Conservation (phyloP, 2,888 invertebrate genomes). For the Atethmia centrago region DNA sequence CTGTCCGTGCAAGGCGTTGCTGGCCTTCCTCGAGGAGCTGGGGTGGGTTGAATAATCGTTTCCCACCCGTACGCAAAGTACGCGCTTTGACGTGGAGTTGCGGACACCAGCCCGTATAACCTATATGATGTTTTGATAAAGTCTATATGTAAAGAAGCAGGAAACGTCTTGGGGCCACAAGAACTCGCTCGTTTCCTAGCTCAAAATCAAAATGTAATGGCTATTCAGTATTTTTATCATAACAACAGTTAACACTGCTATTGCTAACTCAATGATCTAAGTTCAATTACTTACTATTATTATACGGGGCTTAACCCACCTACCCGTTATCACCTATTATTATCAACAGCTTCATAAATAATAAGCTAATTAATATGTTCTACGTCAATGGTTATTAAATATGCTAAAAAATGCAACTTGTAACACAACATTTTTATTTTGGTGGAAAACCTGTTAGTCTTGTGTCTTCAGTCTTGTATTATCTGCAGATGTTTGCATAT, state of each 20-base stretch:
- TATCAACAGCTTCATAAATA: neutral
- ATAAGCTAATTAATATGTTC: slow-evolving; percentile 7
- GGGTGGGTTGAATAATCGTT: too few relatives aligned
- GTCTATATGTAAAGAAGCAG: neutral
- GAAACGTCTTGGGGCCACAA: neutral
- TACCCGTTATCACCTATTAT: neutral
- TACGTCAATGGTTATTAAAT: slow-evolving; percentile 30
- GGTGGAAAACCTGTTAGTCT: slow-evolving; percentile 39
- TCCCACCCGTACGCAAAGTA: too few relatives aligned
- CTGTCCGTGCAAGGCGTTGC: too few relatives aligned
- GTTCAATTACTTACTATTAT: slow-evolving; percentile 45
- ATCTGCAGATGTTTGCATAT: slow-evolving; percentile 15
- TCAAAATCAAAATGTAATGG: slow-evolving; percentile 12
- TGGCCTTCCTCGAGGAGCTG: too few relatives aligned
- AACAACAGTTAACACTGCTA: slow-evolving; percentile 36
- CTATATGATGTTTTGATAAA: neutral
- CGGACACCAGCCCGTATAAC: too few relatives aligned
- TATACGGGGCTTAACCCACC: slow-evolving; percentile 13
- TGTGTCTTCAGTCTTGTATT: slow-evolving; percentile 17
- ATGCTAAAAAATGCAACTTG: slow-evolving; percentile 30
- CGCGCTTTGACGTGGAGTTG: too few relatives aligned
- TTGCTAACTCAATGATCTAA: slow-evolving; percentile 22
- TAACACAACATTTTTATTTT: slow-evolving; percentile 29
- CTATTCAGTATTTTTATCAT: slow-evolving; percentile 25
- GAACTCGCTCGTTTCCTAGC: slow-evolving; percentile 38